Evolutionary conservation across 2,888 invertebrate genomes (phyloP).

Genomic region (Drosophila stalkeri): DNA sequence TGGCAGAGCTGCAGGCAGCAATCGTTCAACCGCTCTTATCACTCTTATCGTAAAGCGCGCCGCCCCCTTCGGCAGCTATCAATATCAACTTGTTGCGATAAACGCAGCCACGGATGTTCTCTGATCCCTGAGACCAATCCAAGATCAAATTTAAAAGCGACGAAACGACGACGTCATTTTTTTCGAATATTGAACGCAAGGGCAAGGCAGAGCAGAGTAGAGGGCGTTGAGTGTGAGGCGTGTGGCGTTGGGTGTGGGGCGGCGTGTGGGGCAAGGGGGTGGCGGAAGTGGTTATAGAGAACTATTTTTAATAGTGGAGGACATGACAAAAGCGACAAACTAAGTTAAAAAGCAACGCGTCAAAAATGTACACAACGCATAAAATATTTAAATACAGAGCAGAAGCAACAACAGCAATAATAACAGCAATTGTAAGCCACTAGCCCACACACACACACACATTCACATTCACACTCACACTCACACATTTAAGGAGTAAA

Average conservation of each 20-base stretch:
- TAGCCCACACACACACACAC: constrained; percentile 25
- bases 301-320: constrained; percentile 56
- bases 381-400: constrained; percentile 60
- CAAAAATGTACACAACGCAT: constrained; percentile 75
- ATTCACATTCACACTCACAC: background rate
- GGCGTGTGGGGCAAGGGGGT: constrained; percentile 37
- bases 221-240: constrained; percentile 14
- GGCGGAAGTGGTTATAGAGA: constrained; percentile 66
- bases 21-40: constrained; percentile 52
- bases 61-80: constrained; percentile 45
- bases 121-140: background rate
- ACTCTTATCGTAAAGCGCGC: constrained; percentile 36
- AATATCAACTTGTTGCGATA: constrained; percentile 59
- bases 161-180: constrained; percentile 39
- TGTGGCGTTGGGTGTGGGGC: constrained; percentile 28
- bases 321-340: constrained; percentile 46
- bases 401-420: constrained; percentile 35
- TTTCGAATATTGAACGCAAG: constrained; percentile 31
- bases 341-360: constrained; percentile 26
- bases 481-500: constrained; percentile 1
- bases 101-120: constrained; percentile 33
- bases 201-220: constrained; percentile 32
- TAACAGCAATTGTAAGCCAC: constrained; percentile 39
- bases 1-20: constrained; percentile 30
- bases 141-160: constrained; percentile 22